Conservation (phyloP, 2,888 invertebrate genomes). For the Ectemnius lituratus region DNA sequence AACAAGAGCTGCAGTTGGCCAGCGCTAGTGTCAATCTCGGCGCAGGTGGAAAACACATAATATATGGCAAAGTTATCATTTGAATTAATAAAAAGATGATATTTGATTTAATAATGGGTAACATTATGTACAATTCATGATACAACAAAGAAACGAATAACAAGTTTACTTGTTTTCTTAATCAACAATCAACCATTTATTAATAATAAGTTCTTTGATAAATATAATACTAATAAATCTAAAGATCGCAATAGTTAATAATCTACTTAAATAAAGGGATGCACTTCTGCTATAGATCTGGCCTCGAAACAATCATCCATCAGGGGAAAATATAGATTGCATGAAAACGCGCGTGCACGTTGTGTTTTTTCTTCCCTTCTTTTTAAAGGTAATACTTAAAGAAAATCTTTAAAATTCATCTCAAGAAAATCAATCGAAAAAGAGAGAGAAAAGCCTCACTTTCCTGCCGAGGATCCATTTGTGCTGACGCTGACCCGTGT, state of each 20-base stretch:
- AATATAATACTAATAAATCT: constrained; percentile 52
- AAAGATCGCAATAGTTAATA: constrained; percentile 21
- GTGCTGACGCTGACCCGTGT: not conserved
- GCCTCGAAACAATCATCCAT: constrained; percentile 22
- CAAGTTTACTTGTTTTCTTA: constrained; percentile 18
- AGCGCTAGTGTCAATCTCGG: no score
- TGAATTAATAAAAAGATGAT: no score
- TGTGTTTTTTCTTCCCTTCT: not conserved
- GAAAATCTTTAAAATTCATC: not conserved
- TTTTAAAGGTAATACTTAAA: constrained; percentile 13
- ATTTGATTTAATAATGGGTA: no score
- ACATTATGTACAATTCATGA: no score
- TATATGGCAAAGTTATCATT: no score
- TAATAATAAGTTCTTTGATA: constrained; percentile 44
- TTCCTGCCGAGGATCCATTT: constrained; percentile 1
- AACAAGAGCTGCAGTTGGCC: not conserved
- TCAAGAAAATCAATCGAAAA: constrained; percentile 3
- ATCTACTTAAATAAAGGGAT: constrained; percentile 31
- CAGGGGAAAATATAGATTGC: not conserved
- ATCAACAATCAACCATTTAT: constrained; percentile 55
- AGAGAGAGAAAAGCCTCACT: not conserved
- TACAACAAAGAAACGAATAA: not conserved
- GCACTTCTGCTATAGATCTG: constrained; percentile 30
- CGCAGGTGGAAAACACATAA: no score
- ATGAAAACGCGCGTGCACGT: constrained; percentile 5